These are phyloP conservation scores for Tribolium madens DNA, from an alignment of 1,140 invertebrate species.

Conservation along the genomic window DNA sequence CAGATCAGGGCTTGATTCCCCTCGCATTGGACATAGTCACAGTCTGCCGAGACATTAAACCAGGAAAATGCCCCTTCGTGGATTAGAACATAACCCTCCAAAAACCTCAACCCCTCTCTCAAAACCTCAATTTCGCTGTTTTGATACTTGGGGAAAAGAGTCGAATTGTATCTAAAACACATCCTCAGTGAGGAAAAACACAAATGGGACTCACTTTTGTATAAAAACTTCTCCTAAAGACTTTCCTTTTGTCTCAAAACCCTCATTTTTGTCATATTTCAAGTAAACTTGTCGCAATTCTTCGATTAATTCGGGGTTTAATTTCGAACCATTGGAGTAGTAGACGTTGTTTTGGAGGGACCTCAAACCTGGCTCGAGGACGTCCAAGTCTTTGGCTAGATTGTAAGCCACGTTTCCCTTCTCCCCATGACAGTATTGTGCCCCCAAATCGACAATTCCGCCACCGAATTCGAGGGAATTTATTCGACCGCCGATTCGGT, in stretches of 20 bases:
- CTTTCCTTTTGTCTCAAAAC: background rate
- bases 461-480: constrained; percentile 72
- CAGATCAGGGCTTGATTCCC: constrained; percentile 40
- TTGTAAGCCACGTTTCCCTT: background rate
- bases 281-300: constrained; percentile 1
- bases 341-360: background rate
- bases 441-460: constrained; percentile 66
- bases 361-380: constrained; percentile 65
- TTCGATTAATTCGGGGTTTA: background rate
- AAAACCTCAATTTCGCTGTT: constrained; percentile 63
- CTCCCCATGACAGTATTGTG: constrained; percentile 30
- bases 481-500: constrained; percentile 78
- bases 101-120: constrained; percentile 66
- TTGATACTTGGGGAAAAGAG: constrained; percentile 39
- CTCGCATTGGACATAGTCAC: constrained; percentile 46
- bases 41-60: constrained; percentile 15
- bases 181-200: no score
- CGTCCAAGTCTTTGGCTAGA: constrained; percentile 68
- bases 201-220: constrained; percentile 33
- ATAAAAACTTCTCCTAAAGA: constrained; percentile 3
- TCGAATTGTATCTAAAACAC: constrained; percentile 50
- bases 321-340: constrained; percentile 43
- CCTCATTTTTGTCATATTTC: background rate
- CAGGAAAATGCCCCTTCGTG: constrained; percentile 40
- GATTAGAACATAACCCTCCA: constrained; percentile 10